Base-by-base conservation (phyloP, 2,113 vertebrate species). In the Calypte anna region DNA sequence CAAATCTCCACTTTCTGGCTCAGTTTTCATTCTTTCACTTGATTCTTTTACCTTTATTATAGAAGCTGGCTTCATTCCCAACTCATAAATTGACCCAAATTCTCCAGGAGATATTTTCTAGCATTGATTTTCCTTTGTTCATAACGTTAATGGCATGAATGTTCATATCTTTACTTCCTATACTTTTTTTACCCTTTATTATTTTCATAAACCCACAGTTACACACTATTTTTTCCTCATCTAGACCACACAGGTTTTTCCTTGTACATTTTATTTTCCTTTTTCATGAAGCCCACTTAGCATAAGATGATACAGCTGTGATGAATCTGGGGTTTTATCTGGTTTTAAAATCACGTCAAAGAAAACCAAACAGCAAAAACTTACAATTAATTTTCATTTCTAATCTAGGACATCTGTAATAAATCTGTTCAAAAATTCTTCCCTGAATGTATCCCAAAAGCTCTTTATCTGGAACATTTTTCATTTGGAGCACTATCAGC, bases 31-130 rank as follows among this genome's bases (percentile, higher is more conserved):
- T 88, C 90, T 81, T 96, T 80, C 93, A 64, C 44, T 31, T 84
- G 23, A 84, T 91, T 92, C 58, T 88, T 93, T 84, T 83, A 75
- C 66, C 48, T 69, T 79, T 88, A 73, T 81, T 92, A 86, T 40
- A 43, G 40, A 82, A 84, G 36, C 50, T 93, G 90, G 91, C 94
- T 96, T 95, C 94, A 83, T 94, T 93, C 76, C 92, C 94, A 94
- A 78, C 86, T 72, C 73, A 86, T 93, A 94, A 92, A 93, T 51
- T 84, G 72, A 88, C 86, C 76, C 0, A 0, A 86, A 90, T 93
- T 94, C 92, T 88, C 66, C 50, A 86, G 50, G 24, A 96, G 48
- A 40, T 90, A 91, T 84, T 81, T 93, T 81, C 64, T 46, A 84
- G 50, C 76, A 94, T 84, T 94, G 90, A 96, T 97, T 95, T 91